These are phyloP conservation scores for Hydropsyche betteni DNA, from an alignment of 2,888 invertebrate species.

Conservation along the genomic window DNA sequence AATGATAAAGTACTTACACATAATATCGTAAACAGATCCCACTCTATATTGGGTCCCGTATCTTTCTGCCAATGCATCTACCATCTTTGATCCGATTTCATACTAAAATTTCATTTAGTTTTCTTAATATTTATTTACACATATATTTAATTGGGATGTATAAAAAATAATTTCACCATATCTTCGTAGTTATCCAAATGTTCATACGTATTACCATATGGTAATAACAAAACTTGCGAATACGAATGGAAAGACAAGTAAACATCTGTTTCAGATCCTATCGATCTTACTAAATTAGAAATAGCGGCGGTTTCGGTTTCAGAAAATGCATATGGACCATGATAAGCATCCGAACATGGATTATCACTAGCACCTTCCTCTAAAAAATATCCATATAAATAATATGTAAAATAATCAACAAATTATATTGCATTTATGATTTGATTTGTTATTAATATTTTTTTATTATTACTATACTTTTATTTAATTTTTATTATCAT, in stretches of 20 bases:
- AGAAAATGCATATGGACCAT: constrained; percentile 65
- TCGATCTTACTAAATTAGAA: constrained; percentile 56
- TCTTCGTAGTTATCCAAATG: constrained; percentile 59
- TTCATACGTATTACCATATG: constrained; percentile 60
- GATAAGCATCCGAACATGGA: constrained; percentile 65
- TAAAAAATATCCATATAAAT: constrained; percentile 52
- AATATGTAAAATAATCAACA: not conserved
- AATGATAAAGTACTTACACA: constrained; percentile 60
- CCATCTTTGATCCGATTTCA: constrained; percentile 56
- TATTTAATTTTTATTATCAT: not conserved
- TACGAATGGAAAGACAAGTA: constrained; percentile 69
- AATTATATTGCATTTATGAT: not conserved
- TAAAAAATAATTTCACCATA: constrained; percentile 55
- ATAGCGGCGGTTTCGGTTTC: constrained; percentile 66
- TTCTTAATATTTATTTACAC: not conserved
- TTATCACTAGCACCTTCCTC: constrained; percentile 60
- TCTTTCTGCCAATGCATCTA: constrained; percentile 56
- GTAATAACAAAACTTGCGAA: constrained; percentile 64
- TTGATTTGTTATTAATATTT: constrained; percentile 2
- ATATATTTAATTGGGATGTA: not conserved
- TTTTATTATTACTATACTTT: constrained; percentile 7
- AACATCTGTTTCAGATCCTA: constrained; percentile 58
- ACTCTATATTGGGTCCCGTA: constrained; percentile 60
- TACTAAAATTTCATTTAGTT: constrained; percentile 53
- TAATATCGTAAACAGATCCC: constrained; percentile 62